Base-by-base conservation (phyloP, 2,888 invertebrate species). In the Microctonus hyperodae region DNA sequence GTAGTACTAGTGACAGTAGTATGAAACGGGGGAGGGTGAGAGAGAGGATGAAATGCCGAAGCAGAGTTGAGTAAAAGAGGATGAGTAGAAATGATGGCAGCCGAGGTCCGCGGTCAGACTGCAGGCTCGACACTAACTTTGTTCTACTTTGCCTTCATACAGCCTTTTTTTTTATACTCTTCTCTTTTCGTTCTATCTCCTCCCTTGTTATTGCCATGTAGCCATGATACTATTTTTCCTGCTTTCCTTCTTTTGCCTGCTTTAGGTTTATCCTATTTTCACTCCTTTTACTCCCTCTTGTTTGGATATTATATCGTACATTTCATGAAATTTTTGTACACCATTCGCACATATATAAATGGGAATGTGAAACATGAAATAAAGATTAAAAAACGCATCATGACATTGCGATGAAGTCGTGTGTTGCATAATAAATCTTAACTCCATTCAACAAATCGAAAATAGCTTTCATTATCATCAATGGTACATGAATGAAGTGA, bases 101-200 rank as follows among this genome's bases (percentile, higher is more conserved):
- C 37, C 55, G 57, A 57, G 66, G 57, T 62, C 25, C 57, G 56
- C 53, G 62, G 62, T 62, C 62, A 62, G 62, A 33, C 51, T 62
- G 33, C 55, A 56, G 55, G 40, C 56, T 55, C 68, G 70, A 70
- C 73, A 69, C 72, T 72, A 75, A 76, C 75, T 75, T 73, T 69
- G 70, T 69, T 74, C 72, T 68, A 75, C 70, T 78, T 76, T 72
- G 65, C 68, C 57, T 69, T 16, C 16, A 16, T 44, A 7, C 44
- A 44, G 16, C 7, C 65, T 33, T 70, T 70, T 64, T 61, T 67
- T 65, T 68, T 28, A 44, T 16, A 10, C 25, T 22, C 7, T 22
- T n/a, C 23, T n/a, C 37, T 10, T 31, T 22, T 11, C 35, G 33
- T 51, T 55, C 60, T 66, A 50, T 37, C 65, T 35, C 48, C n/a